Percentiles rank a stretch among this genome's conserved stretches.
Conservation (phyloP, 2,797 vertebrate species). For the Argentina silus region DNA sequence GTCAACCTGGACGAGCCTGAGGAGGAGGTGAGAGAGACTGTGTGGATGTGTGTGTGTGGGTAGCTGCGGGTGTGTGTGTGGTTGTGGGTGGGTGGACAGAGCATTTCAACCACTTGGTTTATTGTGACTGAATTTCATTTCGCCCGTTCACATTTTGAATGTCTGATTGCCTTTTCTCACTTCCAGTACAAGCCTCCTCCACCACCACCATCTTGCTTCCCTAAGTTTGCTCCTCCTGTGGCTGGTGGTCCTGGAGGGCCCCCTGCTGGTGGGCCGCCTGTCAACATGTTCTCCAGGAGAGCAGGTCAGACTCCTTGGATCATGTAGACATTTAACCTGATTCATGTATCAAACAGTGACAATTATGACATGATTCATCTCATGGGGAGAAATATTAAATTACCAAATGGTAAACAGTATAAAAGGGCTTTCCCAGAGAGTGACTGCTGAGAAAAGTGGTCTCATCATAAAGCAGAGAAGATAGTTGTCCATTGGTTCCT, state of each 20-base stretch:
- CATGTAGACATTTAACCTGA: neutral
- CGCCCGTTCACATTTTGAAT: neutral
- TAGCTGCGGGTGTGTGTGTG: no score
- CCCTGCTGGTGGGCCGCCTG: constrained; percentile 71
- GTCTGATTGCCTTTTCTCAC: constrained; percentile 5
- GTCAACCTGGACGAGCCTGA: constrained; percentile 95
- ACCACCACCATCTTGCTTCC: constrained; percentile 87
- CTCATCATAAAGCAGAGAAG: no score
- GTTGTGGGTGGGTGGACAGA: no score
- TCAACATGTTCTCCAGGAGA: constrained; percentile 95
- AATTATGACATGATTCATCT: neutral
- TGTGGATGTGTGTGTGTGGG: neutral
- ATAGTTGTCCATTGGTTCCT: no score
- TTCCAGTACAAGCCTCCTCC: constrained; percentile 87
- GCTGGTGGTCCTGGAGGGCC: constrained; percentile 67
- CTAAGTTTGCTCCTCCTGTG: constrained; percentile 75
- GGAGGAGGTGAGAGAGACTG: constrained; percentile 85
- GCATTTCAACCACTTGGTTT: neutral
- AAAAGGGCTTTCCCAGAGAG: no score
- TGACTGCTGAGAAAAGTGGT: no score
- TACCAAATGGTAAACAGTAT: no score
- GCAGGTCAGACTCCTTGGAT: constrained; percentile 82
- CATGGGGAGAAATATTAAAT: neutral
- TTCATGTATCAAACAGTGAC: neutral
- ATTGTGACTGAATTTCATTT: neutral